Evolutionary conservation across 2,797 vertebrate genomes (phyloP).

Genomic region (Silurus aristotelis): DNA sequence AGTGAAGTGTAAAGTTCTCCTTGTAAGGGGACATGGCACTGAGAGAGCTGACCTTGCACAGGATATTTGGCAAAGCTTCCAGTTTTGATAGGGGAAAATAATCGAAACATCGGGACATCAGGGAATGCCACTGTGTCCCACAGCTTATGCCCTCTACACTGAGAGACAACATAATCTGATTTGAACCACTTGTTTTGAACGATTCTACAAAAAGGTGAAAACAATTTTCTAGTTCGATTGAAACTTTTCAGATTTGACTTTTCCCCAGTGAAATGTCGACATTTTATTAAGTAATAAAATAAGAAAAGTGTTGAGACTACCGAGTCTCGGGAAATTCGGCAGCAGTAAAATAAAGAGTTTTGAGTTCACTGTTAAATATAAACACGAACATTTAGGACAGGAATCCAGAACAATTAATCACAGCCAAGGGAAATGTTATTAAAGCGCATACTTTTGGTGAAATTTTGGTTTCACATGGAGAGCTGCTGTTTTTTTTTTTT

Average conservation of each 20-base stretch:
- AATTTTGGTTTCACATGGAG: neutral
- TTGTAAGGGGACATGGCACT: slow-evolving; percentile 64
- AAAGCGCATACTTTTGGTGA: neutral
- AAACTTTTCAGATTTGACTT: neutral
- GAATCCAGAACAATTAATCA: slow-evolving; percentile 15
- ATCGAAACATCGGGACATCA: slow-evolving; percentile 31
- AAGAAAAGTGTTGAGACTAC: neutral
- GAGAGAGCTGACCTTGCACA: slow-evolving; percentile 44
- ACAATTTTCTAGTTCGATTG: neutral
- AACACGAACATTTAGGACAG: neutral
- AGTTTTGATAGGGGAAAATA: slow-evolving; percentile 42
- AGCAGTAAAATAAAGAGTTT: neutral
- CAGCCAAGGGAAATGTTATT: neutral
- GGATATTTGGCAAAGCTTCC: slow-evolving; percentile 60
- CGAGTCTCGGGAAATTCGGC: neutral
- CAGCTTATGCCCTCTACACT: neutral
- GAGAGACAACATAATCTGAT: neutral
- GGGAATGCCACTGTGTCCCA: slow-evolving; percentile 26
- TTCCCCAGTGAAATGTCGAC: neutral
- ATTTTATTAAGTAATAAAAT: neutral
- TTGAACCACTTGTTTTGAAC: neutral
- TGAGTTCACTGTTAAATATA: slow-evolving; percentile 6
- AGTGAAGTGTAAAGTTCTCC: slow-evolving; percentile 62
- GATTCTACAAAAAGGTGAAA: neutral
- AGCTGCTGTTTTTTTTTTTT: neutral